Percentiles rank a stretch among this genome's conserved stretches.
phyloP scores from a whole-genome alignment of 2,888 invertebrate species.

The Orthosia gothica region DNA sequence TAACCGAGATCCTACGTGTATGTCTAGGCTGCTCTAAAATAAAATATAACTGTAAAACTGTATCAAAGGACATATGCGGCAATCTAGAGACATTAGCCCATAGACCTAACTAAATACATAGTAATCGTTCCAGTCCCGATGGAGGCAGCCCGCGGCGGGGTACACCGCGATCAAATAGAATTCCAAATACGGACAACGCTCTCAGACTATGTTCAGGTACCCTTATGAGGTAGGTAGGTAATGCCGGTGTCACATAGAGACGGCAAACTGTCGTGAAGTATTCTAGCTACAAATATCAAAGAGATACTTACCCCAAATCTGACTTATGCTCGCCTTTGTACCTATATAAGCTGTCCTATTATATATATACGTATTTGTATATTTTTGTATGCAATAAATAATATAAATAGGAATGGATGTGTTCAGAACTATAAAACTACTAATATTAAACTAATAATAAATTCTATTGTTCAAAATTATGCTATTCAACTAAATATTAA shows the following conservation, averaged over 20 bases:
- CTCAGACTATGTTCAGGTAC: slow-evolving; percentile 8
- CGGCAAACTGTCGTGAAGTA: neutral
- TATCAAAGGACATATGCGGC: slow-evolving; percentile 10
- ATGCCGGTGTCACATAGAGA: neutral
- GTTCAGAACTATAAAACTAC: too few species aligned
- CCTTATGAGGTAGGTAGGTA: slow-evolving; percentile 1
- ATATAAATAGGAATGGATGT: too few species aligned
- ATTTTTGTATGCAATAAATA: too few species aligned
- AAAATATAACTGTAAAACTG: neutral
- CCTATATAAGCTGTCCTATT: too few species aligned
- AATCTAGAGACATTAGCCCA: slow-evolving; percentile 17
- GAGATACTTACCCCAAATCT: too few species aligned
- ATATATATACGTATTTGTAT: too few species aligned
- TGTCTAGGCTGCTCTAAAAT: neutral
- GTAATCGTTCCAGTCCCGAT: slow-evolving; percentile 40
- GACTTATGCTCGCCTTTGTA: too few species aligned
- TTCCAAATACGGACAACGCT: slow-evolving; percentile 34
- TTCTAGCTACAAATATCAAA: neutral
- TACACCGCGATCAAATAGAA: slow-evolving; percentile 46
- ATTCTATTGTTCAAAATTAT: too few species aligned
- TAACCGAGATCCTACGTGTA: neutral
- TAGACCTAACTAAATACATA: slow-evolving; percentile 41
- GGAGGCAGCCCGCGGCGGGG: slow-evolving; percentile 16
- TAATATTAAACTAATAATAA: too few species aligned
- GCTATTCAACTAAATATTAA: neutral